Percentiles rank a stretch among this genome's conserved stretches.
These are phyloP conservation scores for Danio aesculapii DNA, from an alignment of 2,797 vertebrate genomes.

Conservation along the genomic window DNA sequence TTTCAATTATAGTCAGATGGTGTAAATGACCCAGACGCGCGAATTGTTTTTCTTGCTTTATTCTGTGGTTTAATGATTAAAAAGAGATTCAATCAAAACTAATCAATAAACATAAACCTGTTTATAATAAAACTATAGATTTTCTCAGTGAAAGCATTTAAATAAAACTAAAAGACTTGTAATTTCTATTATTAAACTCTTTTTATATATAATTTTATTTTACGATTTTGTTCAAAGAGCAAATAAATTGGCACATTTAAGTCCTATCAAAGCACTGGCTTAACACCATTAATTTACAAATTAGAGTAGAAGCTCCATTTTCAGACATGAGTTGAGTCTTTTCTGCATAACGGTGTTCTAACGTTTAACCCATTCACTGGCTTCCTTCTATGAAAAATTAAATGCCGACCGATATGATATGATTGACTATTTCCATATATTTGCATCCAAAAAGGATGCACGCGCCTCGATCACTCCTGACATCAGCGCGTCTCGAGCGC, in stretches of 20 bases:
- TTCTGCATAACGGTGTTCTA: background rate
- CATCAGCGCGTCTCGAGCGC: background rate
- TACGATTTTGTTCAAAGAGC: background rate
- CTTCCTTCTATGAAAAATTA: background rate
- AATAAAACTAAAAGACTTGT: background rate
- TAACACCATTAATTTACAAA: background rate
- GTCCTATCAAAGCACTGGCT: background rate
- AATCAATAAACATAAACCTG: background rate
- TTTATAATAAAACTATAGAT: background rate
- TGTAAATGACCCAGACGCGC: background rate
- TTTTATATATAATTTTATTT: background rate
- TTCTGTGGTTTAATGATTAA: background rate
- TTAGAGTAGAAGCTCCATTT: background rate
- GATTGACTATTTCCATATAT: background rate
- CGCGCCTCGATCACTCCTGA: constrained; percentile 14
- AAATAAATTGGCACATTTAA: background rate
- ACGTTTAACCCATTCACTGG: background rate
- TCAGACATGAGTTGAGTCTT: constrained; percentile 14
- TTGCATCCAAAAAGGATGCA: constrained; percentile 11
- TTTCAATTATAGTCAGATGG: background rate
- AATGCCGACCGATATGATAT: background rate
- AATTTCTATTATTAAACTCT: background rate
- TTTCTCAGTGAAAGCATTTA: background rate
- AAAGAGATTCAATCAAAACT: background rate
- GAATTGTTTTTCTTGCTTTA: constrained; percentile 9